These are phyloP conservation scores for Diuraphis noxia DNA, from an alignment of 1,140 invertebrate genomes.

Conservation along the genomic window DNA sequence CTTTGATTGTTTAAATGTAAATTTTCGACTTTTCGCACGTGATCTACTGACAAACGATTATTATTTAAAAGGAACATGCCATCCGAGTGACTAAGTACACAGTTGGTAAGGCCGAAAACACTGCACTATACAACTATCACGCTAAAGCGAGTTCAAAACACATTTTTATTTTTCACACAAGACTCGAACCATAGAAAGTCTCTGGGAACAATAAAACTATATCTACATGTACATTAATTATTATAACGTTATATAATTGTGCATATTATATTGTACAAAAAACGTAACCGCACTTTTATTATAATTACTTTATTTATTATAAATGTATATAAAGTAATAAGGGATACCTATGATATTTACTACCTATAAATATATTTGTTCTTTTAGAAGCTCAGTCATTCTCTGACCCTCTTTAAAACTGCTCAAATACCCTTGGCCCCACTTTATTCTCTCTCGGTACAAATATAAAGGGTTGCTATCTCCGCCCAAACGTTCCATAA, in stretches of 20 bases:
- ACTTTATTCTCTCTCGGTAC: background rate
- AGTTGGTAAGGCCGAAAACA: background rate
- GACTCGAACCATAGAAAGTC: too few species aligned
- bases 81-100: too few species aligned
- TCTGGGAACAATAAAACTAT: too few species aligned
- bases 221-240: background rate
- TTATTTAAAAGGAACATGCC: too few species aligned
- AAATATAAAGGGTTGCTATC: conserved; percentile 11
- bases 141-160: too few species aligned
- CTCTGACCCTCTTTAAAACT: background rate
- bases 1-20: too few species aligned
- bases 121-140: background rate
- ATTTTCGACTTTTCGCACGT: too few species aligned
- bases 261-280: background rate
- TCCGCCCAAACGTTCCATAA: background rate
- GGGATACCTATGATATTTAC: background rate
- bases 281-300: background rate
- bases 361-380: background rate
- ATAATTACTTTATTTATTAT: background rate
- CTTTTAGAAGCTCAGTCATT: background rate
- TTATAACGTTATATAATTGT: background rate
- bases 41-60: too few species aligned
- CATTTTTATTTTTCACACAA: too few species aligned
- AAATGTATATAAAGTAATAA: too few species aligned
- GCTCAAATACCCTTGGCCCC: background rate